These are phyloP conservation scores for Platyrinchus mystaceus DNA, from an alignment of 2,797 vertebrate species.

Conservation along the genomic window DNA sequence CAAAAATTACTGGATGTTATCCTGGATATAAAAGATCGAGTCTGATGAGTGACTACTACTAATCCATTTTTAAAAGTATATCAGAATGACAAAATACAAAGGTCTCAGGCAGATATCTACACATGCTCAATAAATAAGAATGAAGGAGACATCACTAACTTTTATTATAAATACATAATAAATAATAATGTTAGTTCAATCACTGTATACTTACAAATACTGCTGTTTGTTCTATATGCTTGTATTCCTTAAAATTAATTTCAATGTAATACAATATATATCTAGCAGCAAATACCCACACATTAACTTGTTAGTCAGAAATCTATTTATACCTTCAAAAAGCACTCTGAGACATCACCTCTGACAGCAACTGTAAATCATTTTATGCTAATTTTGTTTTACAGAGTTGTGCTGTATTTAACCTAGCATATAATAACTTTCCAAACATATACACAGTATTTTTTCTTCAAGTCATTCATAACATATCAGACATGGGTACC, in stretches of 20 bases:
- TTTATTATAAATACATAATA: neutral
- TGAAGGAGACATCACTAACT: neutral
- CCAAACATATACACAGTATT: neutral
- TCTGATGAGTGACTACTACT: neutral
- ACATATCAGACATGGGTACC: neutral
- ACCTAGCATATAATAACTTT: neutral
- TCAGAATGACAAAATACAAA: neutral
- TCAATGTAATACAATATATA: neutral
- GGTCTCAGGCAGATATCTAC: neutral
- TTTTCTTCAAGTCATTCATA: neutral
- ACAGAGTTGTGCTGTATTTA: neutral
- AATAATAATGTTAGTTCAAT: neutral
- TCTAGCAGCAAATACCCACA: neutral
- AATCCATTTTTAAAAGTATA: neutral
- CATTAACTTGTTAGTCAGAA: neutral
- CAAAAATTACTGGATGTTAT: neutral
- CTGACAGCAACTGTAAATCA: neutral
- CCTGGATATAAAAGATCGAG: neutral
- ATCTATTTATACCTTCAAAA: neutral
- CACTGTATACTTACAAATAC: neutral
- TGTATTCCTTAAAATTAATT: neutral
- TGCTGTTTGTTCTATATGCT: neutral
- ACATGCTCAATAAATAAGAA: neutral
- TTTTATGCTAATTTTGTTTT: neutral
- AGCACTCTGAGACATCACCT: neutral